A percentile compares a stretch with the other conserved stretches of the same genome.
Conservation (phyloP, 1,140 invertebrate genomes). For the Drosophila aff. region DNA sequence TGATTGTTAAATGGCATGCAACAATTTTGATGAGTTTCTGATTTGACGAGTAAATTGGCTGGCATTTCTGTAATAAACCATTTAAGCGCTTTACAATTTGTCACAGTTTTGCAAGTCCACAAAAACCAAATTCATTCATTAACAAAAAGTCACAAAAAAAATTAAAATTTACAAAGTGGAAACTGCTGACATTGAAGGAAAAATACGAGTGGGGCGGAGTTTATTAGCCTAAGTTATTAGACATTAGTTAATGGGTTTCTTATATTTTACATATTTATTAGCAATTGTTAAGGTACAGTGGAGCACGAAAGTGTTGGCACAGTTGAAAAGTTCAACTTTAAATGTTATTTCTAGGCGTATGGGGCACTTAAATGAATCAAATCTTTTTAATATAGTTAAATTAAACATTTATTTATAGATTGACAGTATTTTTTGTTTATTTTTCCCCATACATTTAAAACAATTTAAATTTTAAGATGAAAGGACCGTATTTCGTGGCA, state of each 20-base stretch:
- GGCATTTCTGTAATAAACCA: conserved; percentile 59
- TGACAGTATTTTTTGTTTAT: too few species aligned
- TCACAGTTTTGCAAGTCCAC: conserved; percentile 46
- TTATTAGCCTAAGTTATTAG: conserved; percentile 6
- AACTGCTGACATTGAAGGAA: conserved; percentile 2
- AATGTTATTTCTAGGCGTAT: too few species aligned
- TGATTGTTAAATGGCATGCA: conserved; percentile 50
- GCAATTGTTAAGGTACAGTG: conserved; percentile 18
- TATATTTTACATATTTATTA: conserved; percentile 26
- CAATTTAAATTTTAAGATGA: too few species aligned
- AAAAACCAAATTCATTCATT: conserved; percentile 19
- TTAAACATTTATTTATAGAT: too few species aligned
- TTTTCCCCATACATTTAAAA: too few species aligned
- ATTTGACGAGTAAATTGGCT: conserved; percentile 54
- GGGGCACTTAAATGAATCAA: too few species aligned
- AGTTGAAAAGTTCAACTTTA: too few species aligned
- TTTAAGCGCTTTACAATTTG: conserved; percentile 62
- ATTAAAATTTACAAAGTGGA: background rate
- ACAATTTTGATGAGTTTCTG: conserved; percentile 61
- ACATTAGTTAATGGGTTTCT: background rate
- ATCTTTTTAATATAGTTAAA: too few species aligned
- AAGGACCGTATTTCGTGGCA: too few species aligned
- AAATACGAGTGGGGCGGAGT: background rate
- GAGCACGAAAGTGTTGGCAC: too few species aligned
- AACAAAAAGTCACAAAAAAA: background rate